A percentile compares a stretch with the other conserved stretches of the same genome.
Evolutionary conservation across 2,888 invertebrate species (phyloP).

Genomic region (Podotricha telesiphe): DNA sequence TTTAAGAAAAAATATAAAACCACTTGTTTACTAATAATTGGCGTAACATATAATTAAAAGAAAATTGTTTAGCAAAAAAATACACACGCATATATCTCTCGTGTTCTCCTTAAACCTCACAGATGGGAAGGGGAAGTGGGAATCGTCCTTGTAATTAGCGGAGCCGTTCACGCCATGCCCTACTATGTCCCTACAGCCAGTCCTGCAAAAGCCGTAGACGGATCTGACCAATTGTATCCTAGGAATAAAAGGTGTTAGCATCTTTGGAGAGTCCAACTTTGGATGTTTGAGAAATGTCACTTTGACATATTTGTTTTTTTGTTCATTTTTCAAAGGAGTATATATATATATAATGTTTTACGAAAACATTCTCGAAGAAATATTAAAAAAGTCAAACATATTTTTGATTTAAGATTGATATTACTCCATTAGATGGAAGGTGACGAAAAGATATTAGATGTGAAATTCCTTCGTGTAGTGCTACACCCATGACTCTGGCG

Average conservation of each 20-base stretch:
- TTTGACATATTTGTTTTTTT: not conserved
- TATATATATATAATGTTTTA: not conserved
- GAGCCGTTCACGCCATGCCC: constrained; percentile 85
- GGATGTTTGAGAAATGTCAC: not conserved
- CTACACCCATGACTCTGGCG: too few relatives aligned
- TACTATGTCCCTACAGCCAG: constrained; percentile 87
- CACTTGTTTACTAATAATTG: not conserved
- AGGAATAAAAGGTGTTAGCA: constrained; percentile 21
- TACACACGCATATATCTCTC: constrained; percentile 80
- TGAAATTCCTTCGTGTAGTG: too few relatives aligned
- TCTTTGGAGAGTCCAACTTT: not conserved
- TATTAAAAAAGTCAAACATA: too few relatives aligned
- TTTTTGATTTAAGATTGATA: too few relatives aligned
- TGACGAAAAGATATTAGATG: too few relatives aligned
- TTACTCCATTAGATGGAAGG: too few relatives aligned
- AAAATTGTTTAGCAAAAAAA: not conserved
- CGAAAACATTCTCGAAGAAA: too few relatives aligned
- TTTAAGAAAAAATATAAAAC: too few relatives aligned
- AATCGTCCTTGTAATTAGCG: constrained; percentile 83
- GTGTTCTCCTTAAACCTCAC: constrained; percentile 85
- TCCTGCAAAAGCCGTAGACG: constrained; percentile 62
- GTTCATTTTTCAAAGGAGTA: not conserved
- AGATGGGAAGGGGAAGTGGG: constrained; percentile 85
- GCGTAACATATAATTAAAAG: too few relatives aligned
- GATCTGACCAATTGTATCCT: constrained; percentile 46